Conservation (phyloP, 2,797 vertebrate species). For the Clarias platycephalus region DNA sequence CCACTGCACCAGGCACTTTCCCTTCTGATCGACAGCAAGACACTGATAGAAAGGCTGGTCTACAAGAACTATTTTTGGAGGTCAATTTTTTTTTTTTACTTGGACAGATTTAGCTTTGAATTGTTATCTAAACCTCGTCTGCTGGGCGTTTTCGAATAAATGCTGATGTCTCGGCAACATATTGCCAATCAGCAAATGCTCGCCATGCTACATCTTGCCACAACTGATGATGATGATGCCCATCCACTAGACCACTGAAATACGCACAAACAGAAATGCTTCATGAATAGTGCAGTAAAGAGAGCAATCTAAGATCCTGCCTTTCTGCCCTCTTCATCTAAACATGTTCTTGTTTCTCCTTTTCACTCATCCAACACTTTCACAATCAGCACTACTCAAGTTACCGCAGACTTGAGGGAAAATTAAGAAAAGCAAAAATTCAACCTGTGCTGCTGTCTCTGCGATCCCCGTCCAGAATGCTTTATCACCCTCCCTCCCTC, state of each 20-base stretch:
- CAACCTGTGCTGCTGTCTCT: neutral
- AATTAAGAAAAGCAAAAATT: slow-evolving; percentile 10
- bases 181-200: too few relatives aligned
- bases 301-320: neutral
- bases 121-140: too few relatives aligned
- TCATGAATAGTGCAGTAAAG: neutral
- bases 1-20: too few relatives aligned
- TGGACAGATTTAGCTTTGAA: too few relatives aligned
- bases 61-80: too few relatives aligned
- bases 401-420: neutral
- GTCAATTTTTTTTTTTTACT: too few relatives aligned
- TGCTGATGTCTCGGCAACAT: too few relatives aligned
- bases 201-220: too few relatives aligned
- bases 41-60: too few relatives aligned
- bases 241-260: neutral
- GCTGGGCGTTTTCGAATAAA: too few relatives aligned
- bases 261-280: neutral
- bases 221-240: neutral
- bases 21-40: too few relatives aligned
- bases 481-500: neutral
- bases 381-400: slow-evolving; percentile 19
- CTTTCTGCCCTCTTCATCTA: slow-evolving; percentile 13
- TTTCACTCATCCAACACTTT: slow-evolving; percentile 37
- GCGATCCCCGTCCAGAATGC: slow-evolving; percentile 11
- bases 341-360: slow-evolving; percentile 25